These are phyloP conservation scores for Osmerus eperlanus DNA, from an alignment of 2,113 vertebrate species.

Conservation along the genomic window DNA sequence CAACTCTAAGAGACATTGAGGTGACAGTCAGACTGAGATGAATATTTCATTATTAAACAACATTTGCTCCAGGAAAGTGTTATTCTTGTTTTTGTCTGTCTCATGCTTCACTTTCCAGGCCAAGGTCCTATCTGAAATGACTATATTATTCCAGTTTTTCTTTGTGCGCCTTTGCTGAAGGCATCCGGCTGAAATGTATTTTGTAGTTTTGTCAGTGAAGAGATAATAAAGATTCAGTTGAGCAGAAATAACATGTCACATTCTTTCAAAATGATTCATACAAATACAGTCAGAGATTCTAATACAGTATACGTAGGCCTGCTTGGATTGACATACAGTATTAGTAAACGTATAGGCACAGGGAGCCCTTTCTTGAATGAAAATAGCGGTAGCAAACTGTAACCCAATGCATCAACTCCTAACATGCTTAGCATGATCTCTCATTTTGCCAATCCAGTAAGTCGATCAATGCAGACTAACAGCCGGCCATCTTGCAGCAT, in stretches of 20 bases:
- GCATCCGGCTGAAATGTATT: conserved; percentile 29
- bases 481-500: neutral
- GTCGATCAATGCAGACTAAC: conserved; percentile 1
- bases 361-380: neutral
- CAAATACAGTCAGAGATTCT: no score
- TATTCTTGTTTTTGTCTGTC: conserved; percentile 8
- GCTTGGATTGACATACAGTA: no score
- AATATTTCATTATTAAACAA: conserved; percentile 20
- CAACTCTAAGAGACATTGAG: conserved; percentile 10
- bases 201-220: conserved; percentile 21
- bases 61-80: conserved; percentile 16
- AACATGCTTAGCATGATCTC: neutral
- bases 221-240: conserved; percentile 22
- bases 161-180: conserved; percentile 31
- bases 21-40: conserved; percentile 12
- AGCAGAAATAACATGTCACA: conserved; percentile 12
- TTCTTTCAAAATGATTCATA: neutral
- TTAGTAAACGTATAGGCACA: no score
- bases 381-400: neutral
- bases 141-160: conserved; percentile 44
- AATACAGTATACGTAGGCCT: no score
- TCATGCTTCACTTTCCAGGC: conserved; percentile 25
- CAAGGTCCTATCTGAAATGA: conserved; percentile 27
- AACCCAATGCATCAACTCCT: neutral
- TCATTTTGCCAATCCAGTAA: neutral